Evolutionary conservation across 2,888 invertebrate species (phyloP), one percentile per base, ranked within the genome.

Genomic region (Thereva nobilitata): DNA sequence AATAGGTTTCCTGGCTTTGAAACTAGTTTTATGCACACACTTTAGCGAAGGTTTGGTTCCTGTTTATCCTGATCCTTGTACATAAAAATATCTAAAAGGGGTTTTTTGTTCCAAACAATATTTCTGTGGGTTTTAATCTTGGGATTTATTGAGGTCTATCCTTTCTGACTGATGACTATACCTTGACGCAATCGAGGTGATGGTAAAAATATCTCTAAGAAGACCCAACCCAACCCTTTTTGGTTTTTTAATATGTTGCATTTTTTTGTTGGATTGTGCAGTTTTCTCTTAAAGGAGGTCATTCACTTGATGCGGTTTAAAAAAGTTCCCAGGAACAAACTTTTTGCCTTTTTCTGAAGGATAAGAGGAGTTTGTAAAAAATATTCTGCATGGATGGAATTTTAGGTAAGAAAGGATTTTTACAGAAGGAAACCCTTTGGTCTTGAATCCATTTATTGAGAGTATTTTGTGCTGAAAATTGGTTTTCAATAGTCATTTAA

Each of bases 111-210:
- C 37, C 4, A 44, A n/a, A 53, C 44, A 65, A 61, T 49, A 23
- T 66, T 67, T 64, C 67, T 67, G 67, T 65, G 69, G 67, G 67
- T 69, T 67, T 67, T 69, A 69, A 69, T 69, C 69, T 69, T 61
- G 37, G 67, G 69, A 69, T 65, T 69, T 69, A 69, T 64, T 67
- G 55, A 61, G 64, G 56, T 64, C 42, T 42, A 9, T 42, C 42
- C 52, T 56, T 40, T 53, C 23, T 12, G 42, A 56, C 42, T 56
- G 40, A 42, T 56, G 40, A 23, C 55, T 9, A n/a, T n/a, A 42
- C 55, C 41, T 44, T 42, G 44, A 50, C 41, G 42, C 53, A 53
- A 23, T 23, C 23, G 23, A 23, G 23, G 2, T 23, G 23, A 2
- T 23, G 23, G 23, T 23, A 23, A 2, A n/a, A 23, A 23, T 23